phyloP scores from a whole-genome alignment of 2,888 invertebrate genomes.

The Pyrrhia umbra region DNA sequence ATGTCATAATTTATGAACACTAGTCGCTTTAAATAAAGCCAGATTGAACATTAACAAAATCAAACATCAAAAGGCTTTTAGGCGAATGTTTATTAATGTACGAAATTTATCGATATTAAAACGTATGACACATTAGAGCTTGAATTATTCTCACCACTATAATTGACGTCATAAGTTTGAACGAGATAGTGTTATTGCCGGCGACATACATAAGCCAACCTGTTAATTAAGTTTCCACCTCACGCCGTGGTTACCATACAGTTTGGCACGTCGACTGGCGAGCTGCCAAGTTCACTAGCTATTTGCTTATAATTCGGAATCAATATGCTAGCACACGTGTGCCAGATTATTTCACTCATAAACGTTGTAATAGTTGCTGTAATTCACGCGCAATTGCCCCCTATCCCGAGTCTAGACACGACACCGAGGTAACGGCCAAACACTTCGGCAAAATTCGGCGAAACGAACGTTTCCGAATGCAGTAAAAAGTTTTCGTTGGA shows the following conservation, averaged over 20 bases:
- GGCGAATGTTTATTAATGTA: constrained; percentile 32
- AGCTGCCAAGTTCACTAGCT: constrained; percentile 79
- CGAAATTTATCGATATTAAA: constrained; percentile 53
- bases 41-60: constrained; percentile 50
- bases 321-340: constrained; percentile 88
- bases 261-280: constrained; percentile 80
- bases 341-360: constrained; percentile 72
- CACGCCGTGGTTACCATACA: constrained; percentile 70
- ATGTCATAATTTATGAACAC: constrained; percentile 33
- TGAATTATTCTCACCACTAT: constrained; percentile 46
- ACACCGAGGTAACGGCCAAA: constrained; percentile 49
- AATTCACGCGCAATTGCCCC: constrained; percentile 78
- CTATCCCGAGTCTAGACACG: constrained; percentile 56
- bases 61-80: constrained; percentile 62
- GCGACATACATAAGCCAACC: constrained; percentile 47
- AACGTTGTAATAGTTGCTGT: constrained; percentile 77
- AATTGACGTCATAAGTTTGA: constrained; percentile 60
- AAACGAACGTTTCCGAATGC: constrained; percentile 64
- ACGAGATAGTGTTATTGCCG: constrained; percentile 60
- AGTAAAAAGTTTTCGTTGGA: constrained; percentile 61
- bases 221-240: constrained; percentile 62
- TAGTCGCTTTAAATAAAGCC: constrained; percentile 40
- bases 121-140: constrained; percentile 53
- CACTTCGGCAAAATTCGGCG: constrained; percentile 57
- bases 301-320: constrained; percentile 89